Evolutionary conservation across 2,797 vertebrate species (phyloP).

Genomic region (Onychomys torridus): DNA sequence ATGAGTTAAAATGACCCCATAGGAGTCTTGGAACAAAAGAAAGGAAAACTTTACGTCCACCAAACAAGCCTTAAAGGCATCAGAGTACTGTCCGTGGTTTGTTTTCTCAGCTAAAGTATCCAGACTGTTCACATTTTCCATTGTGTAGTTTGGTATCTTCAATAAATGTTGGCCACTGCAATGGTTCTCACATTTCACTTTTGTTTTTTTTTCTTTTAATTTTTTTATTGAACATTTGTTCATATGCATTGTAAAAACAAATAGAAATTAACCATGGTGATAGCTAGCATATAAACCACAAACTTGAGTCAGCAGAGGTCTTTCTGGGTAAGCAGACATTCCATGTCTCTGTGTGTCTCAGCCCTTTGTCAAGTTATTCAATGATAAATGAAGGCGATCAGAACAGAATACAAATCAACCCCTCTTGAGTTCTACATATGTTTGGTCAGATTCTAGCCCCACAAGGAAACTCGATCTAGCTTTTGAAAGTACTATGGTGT

Average conservation of each 20-base stretch:
- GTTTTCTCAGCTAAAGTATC: slow-evolving; percentile 71
- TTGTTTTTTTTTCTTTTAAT: slow-evolving; percentile 69
- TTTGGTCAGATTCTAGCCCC: slow-evolving; percentile 62
- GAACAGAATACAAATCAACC: slow-evolving; percentile 74
- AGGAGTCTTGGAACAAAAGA: slow-evolving; percentile 50
- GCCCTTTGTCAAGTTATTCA: slow-evolving; percentile 63
- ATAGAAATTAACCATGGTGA: slow-evolving; percentile 76
- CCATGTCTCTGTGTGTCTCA: slow-evolving; percentile 65
- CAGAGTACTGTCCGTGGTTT: slow-evolving; percentile 46
- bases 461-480: slow-evolving; percentile 74
- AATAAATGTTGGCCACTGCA: slow-evolving; percentile 65
- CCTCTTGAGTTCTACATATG: slow-evolving; percentile 67
- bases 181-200: slow-evolving; percentile 73
- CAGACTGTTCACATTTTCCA: slow-evolving; percentile 78
- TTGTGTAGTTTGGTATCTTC: slow-evolving; percentile 69
- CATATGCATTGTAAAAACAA: slow-evolving; percentile 80
- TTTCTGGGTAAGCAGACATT: slow-evolving; percentile 77
- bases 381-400: slow-evolving; percentile 77
- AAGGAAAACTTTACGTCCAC: slow-evolving; percentile 14
- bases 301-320: slow-evolving; percentile 76
- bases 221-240: slow-evolving; percentile 80
- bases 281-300: slow-evolving; percentile 78
- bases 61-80: slow-evolving; percentile 66
- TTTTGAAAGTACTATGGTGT: slow-evolving; percentile 73
- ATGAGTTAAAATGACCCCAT: slow-evolving; percentile 61